Evolutionary conservation across 1,140 invertebrate species (phyloP), one percentile per base, ranked within the genome.

Genomic region (Drosophila guanche): DNA sequence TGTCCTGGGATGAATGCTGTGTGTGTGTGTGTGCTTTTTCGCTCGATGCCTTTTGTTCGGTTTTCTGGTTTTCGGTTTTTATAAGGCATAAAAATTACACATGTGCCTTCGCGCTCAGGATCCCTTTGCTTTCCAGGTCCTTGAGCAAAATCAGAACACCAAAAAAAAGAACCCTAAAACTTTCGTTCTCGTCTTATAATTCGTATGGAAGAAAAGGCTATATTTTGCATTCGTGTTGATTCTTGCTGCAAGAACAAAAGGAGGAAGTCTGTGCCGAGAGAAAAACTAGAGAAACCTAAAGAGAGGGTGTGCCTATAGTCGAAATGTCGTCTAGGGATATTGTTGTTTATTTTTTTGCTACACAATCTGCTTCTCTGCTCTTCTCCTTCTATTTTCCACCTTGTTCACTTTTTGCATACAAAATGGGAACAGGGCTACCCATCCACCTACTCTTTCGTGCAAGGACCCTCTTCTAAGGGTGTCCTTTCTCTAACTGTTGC

Each of bases 51-150:
- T 47, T 65, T 65, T 65, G 61, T 65, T 65, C 43, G 33, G 58
- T 33, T 60, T 72, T 29, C 50, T 71, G 67, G 33, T 40, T 72
- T 37, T 37, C 33, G 42, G 48, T 56, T 73, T 77, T 83, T 73
- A 72, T 62, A 77, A 73, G 78, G 79, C 69, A 73, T 81, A 76
- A 74, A 81, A 83, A 81, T 73, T 73, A 78, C 62, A 78, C 62
- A 78, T 81, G 50, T 41, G 42, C 12, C 27, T 16, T 23, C 16
- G 12, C 20, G 16, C 65, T 33, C 6, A 16, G 29, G 29, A 48
- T 40, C 52, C 25, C 50, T 56, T 29, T 22, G 52, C 29, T 37
- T 22, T 40, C 42, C 42, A 50, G 41, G 25, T 45, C 41, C 25
- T 33, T 57, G 23, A 63, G 42, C 45, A 58, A 58, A 37, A 37